phyloP scores from a whole-genome alignment of 2,888 invertebrate species.

The Xestia rhomboidea region DNA sequence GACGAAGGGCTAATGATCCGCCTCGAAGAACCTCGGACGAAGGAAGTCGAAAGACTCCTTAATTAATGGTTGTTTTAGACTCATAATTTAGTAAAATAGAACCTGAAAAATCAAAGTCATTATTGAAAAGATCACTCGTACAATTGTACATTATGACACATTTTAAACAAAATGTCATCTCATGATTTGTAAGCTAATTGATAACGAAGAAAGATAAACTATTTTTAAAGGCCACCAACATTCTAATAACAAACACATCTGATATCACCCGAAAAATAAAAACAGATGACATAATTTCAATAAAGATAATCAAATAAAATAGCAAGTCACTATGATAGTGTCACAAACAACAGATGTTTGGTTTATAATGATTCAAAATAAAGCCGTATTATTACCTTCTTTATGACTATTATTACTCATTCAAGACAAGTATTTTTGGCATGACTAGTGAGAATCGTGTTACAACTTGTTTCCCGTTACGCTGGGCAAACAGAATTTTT shows the following conservation, averaged over 20 bases:
- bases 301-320: not conserved
- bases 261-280: not conserved
- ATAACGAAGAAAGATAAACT: not conserved
- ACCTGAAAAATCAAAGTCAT: not conserved
- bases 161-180: not conserved
- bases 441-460: not conserved
- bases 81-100: not conserved
- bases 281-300: constrained; percentile 29
- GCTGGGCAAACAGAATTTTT: not conserved
- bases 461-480: not conserved
- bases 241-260: not conserved
- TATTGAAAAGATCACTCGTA: not conserved
- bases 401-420: constrained; percentile 1
- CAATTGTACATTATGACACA: not conserved
- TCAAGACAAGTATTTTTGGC: no score
- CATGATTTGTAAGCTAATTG: not conserved
- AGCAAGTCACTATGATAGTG: constrained; percentile 14
- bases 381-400: constrained; percentile 7
- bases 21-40: no score
- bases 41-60: not conserved
- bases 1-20: not conserved
- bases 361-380: not conserved
- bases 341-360: not conserved
- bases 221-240: not conserved
- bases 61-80: not conserved